Evolutionary conservation across 2,888 invertebrate genomes (phyloP).

Genomic region (Ophion slaviceki): DNA sequence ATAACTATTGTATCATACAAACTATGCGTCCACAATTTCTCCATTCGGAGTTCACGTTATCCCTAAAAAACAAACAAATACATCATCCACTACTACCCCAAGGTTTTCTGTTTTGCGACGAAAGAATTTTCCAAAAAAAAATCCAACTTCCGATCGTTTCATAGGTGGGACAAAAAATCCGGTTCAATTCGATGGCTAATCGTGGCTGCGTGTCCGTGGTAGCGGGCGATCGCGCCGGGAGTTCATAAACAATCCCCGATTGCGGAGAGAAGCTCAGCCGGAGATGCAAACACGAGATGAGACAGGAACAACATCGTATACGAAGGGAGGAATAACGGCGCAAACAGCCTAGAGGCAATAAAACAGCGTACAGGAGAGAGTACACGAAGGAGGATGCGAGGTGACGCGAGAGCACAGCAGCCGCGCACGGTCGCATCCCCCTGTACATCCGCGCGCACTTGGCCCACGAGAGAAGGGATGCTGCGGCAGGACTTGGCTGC

Average conservation of each 20-base stretch:
- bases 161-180: too few relatives aligned
- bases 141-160: too few relatives aligned
- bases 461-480: not conserved
- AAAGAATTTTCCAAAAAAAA: too few relatives aligned
- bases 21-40: too few relatives aligned
- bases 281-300: conserved; percentile 63
- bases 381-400: not conserved
- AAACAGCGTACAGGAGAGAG: conserved; percentile 14
- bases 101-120: too few relatives aligned
- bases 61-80: too few relatives aligned
- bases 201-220: not conserved
- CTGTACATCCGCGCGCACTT: not conserved
- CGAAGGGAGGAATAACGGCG: conserved; percentile 51
- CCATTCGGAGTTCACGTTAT: too few relatives aligned
- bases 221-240: not conserved
- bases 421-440: not conserved
- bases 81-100: too few relatives aligned
- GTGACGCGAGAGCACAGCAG: not conserved
- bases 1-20: too few relatives aligned
- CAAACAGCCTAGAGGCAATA: conserved; percentile 55
- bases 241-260: conserved; percentile 47
- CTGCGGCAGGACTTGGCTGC: not conserved
- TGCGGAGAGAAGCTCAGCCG: conserved; percentile 35
- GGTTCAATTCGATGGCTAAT: not conserved
- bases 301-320: conserved; percentile 51